These are phyloP conservation scores for Idaea straminata DNA, from an alignment of 2,888 invertebrate genomes.

Conservation along the genomic window DNA sequence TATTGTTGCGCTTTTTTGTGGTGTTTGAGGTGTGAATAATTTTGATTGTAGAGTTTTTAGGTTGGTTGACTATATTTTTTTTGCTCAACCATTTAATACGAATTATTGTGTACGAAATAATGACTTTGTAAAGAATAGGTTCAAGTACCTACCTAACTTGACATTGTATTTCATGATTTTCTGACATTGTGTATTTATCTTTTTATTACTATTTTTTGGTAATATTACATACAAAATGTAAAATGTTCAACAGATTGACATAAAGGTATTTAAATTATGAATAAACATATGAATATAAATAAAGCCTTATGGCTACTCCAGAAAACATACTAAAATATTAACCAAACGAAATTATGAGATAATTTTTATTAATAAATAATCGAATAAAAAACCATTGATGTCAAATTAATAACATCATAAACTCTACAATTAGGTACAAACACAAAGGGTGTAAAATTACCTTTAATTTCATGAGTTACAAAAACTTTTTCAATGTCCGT, in stretches of 20 bases:
- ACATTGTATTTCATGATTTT: too few relatives aligned
- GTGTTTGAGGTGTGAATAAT: neutral
- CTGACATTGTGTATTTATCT: too few relatives aligned
- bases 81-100: neutral
- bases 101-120: too few relatives aligned
- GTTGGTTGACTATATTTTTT: neutral
- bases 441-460: conserved; percentile 2
- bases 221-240: too few relatives aligned
- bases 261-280: too few relatives aligned
- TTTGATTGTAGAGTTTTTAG: neutral
- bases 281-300: too few relatives aligned
- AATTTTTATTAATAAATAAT: neutral
- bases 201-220: too few relatives aligned
- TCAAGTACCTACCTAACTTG: too few relatives aligned
- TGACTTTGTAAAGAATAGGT: too few relatives aligned
- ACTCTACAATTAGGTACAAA: neutral
- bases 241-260: too few relatives aligned
- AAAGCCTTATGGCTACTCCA: too few relatives aligned
- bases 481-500: conserved; percentile 24
- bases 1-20: conserved; percentile 9
- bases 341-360: neutral
- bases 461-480: conserved; percentile 9
- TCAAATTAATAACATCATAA: neutral
- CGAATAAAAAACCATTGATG: conserved; percentile 1
- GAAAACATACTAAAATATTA: too few relatives aligned